These are phyloP conservation scores for Tortrix viridana DNA, from an alignment of 2,888 invertebrate species.

Conservation along the genomic window DNA sequence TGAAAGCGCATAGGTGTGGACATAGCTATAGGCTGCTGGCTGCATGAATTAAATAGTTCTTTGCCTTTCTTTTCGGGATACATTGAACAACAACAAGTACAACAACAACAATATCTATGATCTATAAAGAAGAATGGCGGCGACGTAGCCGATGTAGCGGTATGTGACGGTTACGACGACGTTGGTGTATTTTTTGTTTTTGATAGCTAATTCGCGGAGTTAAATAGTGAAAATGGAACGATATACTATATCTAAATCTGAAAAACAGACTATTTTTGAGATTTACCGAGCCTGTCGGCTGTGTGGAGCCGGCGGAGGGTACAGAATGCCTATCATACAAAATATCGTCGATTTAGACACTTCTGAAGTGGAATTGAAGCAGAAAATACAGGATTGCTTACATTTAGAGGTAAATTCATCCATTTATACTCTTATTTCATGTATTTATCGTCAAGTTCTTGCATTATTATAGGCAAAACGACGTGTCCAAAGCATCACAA, in stretches of 20 bases:
- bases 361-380: constrained; percentile 62
- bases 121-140: constrained; percentile 21
- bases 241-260: constrained; percentile 55
- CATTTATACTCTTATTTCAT: not conserved
- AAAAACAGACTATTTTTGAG: constrained; percentile 71
- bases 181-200: constrained; percentile 39
- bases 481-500: not conserved
- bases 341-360: constrained; percentile 62
- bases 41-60: too few species aligned
- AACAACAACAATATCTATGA: too few species aligned
- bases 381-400: constrained; percentile 76
- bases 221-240: constrained; percentile 62
- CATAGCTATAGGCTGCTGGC: too few species aligned
- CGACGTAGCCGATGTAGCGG: constrained; percentile 46
- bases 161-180: too few species aligned
- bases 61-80: too few species aligned
- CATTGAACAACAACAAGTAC: too few species aligned
- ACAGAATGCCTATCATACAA: constrained; percentile 81
- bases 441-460: not conserved
- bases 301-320: constrained; percentile 78
- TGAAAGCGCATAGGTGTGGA: too few species aligned
- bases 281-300: constrained; percentile 78
- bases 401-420: constrained; percentile 71
- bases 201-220: constrained; percentile 35
- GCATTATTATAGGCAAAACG: not conserved